phyloP scores from a whole-genome alignment of 2,797 vertebrate species.

The Spinibarbus caldwelli region DNA sequence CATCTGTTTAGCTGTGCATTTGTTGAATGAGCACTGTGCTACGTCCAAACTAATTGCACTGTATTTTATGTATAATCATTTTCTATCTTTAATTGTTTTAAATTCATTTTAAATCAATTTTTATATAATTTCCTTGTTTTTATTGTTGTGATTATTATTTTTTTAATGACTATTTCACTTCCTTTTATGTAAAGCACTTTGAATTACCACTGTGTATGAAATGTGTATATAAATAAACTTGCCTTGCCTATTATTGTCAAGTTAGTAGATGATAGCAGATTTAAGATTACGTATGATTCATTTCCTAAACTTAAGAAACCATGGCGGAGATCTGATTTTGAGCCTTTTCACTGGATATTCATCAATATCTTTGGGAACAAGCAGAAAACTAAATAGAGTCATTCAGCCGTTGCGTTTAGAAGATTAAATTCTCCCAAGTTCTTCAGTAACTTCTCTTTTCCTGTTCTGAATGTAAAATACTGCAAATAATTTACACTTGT shows the following conservation, averaged over 20 bases:
- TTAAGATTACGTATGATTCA: not conserved
- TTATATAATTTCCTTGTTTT: no score
- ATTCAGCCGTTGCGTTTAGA: not conserved
- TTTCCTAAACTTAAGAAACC: not conserved
- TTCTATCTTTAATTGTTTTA: no score
- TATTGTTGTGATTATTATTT: no score
- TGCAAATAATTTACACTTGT: constrained; percentile 18
- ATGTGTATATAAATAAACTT: no score
- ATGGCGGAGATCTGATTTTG: not conserved
- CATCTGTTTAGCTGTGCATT: no score
- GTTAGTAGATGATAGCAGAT: not conserved
- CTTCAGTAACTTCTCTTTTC: not conserved
- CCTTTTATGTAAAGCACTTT: no score
- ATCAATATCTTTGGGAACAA: constrained; percentile 3
- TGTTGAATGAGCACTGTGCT: no score
- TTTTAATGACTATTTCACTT: no score
- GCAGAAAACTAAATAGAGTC: constrained; percentile 10
- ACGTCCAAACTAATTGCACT: no score
- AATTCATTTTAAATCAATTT: no score
- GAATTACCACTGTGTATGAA: no score
- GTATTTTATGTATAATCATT: no score
- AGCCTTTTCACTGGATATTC: constrained; percentile 2
- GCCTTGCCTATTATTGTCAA: constrained; percentile 6
- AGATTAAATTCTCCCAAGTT: constrained; percentile 15
- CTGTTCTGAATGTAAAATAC: constrained; percentile 19